Evolutionary conservation across 2,888 invertebrate species (phyloP).

Genomic region (Hirtodrosophila alboralis): DNA sequence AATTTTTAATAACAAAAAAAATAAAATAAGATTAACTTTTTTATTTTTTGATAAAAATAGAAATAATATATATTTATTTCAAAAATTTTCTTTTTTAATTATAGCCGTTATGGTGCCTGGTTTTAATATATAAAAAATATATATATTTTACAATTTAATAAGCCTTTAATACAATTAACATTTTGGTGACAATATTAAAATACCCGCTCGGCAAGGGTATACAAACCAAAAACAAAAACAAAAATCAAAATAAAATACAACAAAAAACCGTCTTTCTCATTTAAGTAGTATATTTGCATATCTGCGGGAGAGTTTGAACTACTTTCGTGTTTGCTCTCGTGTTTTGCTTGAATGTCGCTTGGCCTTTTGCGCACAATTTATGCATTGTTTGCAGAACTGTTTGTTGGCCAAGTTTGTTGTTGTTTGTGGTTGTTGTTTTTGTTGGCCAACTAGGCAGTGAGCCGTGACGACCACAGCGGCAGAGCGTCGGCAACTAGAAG

Average conservation of each 20-base stretch:
- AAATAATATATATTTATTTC: too few relatives aligned
- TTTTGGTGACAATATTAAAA: too few relatives aligned
- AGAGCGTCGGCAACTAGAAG: conserved; percentile 43
- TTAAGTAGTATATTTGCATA: conserved; percentile 36
- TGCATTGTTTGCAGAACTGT: conserved; percentile 67
- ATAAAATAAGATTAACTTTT: too few relatives aligned
- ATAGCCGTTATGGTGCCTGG: too few relatives aligned
- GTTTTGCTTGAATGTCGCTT: conserved; percentile 49
- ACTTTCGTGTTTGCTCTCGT: conserved; percentile 47
- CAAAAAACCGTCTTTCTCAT: background rate
- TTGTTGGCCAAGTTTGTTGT: conserved; percentile 8
- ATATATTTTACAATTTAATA: too few relatives aligned
- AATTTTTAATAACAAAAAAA: too few relatives aligned
- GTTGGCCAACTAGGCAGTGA: conserved; percentile 54
- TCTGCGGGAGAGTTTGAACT: conserved; percentile 61
- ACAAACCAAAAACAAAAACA: too few relatives aligned
- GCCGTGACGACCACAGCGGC: conserved; percentile 43
- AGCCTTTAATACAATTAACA: too few relatives aligned
- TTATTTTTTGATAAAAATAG: too few relatives aligned
- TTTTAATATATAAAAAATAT: too few relatives aligned
- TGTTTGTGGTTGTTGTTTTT: conserved; percentile 10
- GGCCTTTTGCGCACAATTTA: conserved; percentile 70
- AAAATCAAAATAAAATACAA: background rate
- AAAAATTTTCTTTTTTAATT: too few relatives aligned
- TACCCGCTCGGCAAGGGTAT: too few relatives aligned